Evolutionary conservation across 2,797 vertebrate genomes (phyloP), one percentile per base, ranked within the genome.

Genomic region (Acanthiza pusilla): DNA sequence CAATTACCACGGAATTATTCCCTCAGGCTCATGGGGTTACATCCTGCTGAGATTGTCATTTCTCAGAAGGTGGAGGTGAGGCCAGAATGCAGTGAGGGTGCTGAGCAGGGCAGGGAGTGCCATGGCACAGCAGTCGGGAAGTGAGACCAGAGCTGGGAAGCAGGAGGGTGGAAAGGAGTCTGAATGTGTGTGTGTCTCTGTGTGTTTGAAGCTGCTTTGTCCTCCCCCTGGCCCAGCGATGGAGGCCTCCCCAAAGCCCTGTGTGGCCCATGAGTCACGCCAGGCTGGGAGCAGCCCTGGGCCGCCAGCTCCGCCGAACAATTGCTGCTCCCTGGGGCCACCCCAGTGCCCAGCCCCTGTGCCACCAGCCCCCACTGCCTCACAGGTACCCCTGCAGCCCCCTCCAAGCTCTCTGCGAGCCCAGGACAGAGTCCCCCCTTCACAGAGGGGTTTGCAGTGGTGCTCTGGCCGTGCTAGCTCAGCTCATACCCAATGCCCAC

Each of bases 1-100:
- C 0, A 1, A 21, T 65, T 65, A 34, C 34, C 0, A 0, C 0
- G 0, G 29, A 43, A 22, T 74, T 67, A 32, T 60, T 79, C 66
- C 85, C 34, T 71, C 10, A 27, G 85, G 53, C 57, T 88, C 0
- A 0, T 11, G 70, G 85, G 55, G 22, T 68, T 32, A 2, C 30
- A 21, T 47, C 86, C 73, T 7, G 0, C 65, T 48, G 36, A 6
- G 13, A 50, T 18, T 51, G 80, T 68, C 0, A 3, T 50, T 47
- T 42, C 70, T 83, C 5, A 4, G 70, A 32, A 55, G 75, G 78
- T 53, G 82, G 55, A 76, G 75, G 58, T 12, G 8, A 85, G 80
- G 54, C 74, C 3, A 3, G 74, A 45, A 74, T 48, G 2, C 19
- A 4, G 5, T 4, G 55, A 36, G 54, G 68, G 45, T 50, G 53